Evolutionary conservation across 2,797 vertebrate species (phyloP).

Genomic region (Protosalanx chinensis): DNA sequence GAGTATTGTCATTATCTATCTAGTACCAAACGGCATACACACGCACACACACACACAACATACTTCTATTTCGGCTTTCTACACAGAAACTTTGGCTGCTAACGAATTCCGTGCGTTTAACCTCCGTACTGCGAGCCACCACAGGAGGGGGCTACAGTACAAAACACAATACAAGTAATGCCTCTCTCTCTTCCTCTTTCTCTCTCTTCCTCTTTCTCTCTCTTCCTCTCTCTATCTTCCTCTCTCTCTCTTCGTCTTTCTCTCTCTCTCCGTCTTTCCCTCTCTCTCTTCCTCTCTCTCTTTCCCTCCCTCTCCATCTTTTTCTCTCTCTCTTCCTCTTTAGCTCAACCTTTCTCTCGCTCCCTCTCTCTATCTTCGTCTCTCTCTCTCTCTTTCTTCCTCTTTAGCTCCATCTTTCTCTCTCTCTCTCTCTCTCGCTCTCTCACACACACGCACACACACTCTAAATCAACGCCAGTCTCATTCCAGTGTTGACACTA

Average conservation of each 20-base stretch:
- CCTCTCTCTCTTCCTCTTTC: not conserved
- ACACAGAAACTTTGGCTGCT: not conserved
- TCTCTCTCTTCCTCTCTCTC: not conserved
- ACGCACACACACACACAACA: not conserved
- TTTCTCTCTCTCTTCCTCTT: too few relatives aligned
- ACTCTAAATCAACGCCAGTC: constrained; percentile 40
- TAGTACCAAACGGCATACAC: not conserved
- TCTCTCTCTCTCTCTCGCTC: too few relatives aligned
- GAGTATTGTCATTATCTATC: constrained; percentile 2
- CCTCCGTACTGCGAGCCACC: constrained; percentile 34
- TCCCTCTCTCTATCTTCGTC: too few relatives aligned
- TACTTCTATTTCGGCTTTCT: not conserved
- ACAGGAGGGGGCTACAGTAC: constrained; percentile 61
- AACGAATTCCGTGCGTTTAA: not conserved
- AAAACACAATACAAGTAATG: constrained; percentile 36
- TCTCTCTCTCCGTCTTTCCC: too few relatives aligned
- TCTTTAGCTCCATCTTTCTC: too few relatives aligned
- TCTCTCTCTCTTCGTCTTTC: not conserved
- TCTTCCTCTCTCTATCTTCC: not conserved
- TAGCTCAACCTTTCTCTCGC: too few relatives aligned
- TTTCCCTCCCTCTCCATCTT: too few relatives aligned
- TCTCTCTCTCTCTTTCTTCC: too few relatives aligned
- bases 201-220: not conserved
- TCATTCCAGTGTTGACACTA: constrained; percentile 20
- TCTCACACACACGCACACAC: constrained; percentile 22